Evolutionary conservation across 1,140 invertebrate genomes (phyloP).

Genomic region (Ostrea edulis): DNA sequence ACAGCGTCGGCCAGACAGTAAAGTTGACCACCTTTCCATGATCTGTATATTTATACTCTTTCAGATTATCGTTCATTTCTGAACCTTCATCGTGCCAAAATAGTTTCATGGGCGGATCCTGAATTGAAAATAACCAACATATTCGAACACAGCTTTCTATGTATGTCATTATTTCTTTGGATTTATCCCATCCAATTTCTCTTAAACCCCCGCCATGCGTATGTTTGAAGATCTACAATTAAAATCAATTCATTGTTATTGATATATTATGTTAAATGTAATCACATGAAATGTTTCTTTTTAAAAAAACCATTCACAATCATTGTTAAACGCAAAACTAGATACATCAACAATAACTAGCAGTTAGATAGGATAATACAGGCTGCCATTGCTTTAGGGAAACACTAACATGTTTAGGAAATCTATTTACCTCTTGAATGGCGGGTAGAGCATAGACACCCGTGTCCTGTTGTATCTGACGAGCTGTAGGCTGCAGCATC

Average conservation of each 20-base stretch:
- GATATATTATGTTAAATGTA: too few relatives aligned
- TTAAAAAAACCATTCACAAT: too few relatives aligned
- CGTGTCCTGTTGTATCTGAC: neutral
- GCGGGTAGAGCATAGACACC: neutral
- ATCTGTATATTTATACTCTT: conserved; percentile 10
- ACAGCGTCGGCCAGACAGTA: conserved; percentile 19
- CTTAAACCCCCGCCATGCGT: neutral
- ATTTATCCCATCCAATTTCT: conserved; percentile 33
- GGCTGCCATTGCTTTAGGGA: too few relatives aligned
- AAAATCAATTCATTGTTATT: neutral
- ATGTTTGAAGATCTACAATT: neutral
- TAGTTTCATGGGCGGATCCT: conserved; percentile 25
- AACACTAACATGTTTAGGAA: too few relatives aligned
- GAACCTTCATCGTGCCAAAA: neutral
- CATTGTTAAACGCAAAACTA: too few relatives aligned
- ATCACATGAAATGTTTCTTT: too few relatives aligned
- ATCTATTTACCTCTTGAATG: neutral
- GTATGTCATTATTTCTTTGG: conserved; percentile 13
- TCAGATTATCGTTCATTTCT: conserved; percentile 3
- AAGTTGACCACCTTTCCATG: neutral
- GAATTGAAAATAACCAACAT: conserved; percentile 20
- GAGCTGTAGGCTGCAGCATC: neutral
- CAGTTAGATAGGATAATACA: too few relatives aligned
- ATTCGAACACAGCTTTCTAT: conserved; percentile 20
- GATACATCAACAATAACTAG: too few relatives aligned